Evolutionary conservation across 2,888 invertebrate genomes (phyloP), one percentile per base, ranked within the genome.

Genomic region (Cremastinae sp.): DNA sequence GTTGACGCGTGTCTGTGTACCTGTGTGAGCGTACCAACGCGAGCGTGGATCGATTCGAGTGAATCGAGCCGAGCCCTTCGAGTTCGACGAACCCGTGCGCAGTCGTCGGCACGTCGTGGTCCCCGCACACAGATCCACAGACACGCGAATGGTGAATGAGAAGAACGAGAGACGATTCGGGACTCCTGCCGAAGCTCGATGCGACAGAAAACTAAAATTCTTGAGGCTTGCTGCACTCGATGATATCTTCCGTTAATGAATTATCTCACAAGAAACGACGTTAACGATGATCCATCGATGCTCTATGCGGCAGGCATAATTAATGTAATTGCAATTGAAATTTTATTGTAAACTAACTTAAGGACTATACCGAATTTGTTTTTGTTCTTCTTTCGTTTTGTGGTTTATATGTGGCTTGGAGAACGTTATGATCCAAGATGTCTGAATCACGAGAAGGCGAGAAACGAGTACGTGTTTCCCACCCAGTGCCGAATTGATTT

Each of bases 301-400:
- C 85, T 89, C 89, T 88, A 89, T 85, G 87, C 86, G 85, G 87
- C 86, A 87, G 87, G 84, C 84, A 86, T 84, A 85, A 88, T 86
- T 85, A 86, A 86, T 85, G 84, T 84, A 86, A 87, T 85, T 84
- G 83, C 82, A 86, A 85, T 81, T 86, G 81, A 87, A 84, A 86
- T 84, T 86, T 81, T 87, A 88, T 84, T 80, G 81, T 83, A 84
- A 86, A 87, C 85, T 88, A 88, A 87, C 88, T 88, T 89, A 88
- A 84, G 84, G 82, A 85, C 87, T 88, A 88, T 81, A 83, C 79
- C 84, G 79, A 80, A 79, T 80, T 62, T 65, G 65, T 78, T 74
- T 54, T 69, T 70, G 73, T 81, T 75, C 73, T 78, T 65, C 61
- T 45, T 8, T 16, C 38, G 5, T 70, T 70, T 56, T 59, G 41